Evolutionary conservation across 2,888 invertebrate genomes (phyloP).

Genomic region (Notocelia uddmanniana): DNA sequence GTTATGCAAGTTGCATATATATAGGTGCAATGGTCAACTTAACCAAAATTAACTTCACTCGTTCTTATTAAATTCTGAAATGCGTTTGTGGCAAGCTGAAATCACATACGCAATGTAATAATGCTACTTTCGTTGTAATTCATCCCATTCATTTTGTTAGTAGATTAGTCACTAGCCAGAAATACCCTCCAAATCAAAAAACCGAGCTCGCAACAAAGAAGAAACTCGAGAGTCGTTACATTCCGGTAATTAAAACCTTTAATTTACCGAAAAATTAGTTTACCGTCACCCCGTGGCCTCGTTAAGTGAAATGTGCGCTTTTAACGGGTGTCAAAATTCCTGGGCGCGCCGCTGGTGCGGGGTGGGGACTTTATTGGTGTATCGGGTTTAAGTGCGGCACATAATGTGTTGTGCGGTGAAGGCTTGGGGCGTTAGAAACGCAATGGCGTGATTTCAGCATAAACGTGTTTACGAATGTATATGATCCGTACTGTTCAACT

Average conservation of each 20-base stretch:
- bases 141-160: no score
- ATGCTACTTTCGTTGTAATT: no score
- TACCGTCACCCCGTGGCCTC: conserved; percentile 51
- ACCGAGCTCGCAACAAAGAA: conserved; percentile 17
- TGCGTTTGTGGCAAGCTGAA: no score
- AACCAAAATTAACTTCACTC: no score
- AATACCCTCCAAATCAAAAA: conserved; percentile 11
- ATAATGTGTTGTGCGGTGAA: conserved; percentile 16
- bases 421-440: conserved; percentile 3
- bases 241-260: conserved; percentile 46
- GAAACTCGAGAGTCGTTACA: conserved; percentile 38
- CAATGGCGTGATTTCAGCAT: neutral
- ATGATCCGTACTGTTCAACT: neutral
- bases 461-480: neutral
- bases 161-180: neutral
- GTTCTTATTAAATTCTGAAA: no score
- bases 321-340: conserved; percentile 52
- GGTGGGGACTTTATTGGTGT: conserved; percentile 39
- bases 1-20: no score
- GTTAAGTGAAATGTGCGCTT: conserved; percentile 53
- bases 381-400: conserved; percentile 38
- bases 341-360: conserved; percentile 52
- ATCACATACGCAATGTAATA: no score
- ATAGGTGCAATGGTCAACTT: no score
- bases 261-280: conserved; percentile 47